A percentile compares a stretch with the other conserved stretches of the same genome.
These are phyloP conservation scores for Grammomys surdaster DNA, from an alignment of 2,113 vertebrate genomes.

Conservation along the genomic window DNA sequence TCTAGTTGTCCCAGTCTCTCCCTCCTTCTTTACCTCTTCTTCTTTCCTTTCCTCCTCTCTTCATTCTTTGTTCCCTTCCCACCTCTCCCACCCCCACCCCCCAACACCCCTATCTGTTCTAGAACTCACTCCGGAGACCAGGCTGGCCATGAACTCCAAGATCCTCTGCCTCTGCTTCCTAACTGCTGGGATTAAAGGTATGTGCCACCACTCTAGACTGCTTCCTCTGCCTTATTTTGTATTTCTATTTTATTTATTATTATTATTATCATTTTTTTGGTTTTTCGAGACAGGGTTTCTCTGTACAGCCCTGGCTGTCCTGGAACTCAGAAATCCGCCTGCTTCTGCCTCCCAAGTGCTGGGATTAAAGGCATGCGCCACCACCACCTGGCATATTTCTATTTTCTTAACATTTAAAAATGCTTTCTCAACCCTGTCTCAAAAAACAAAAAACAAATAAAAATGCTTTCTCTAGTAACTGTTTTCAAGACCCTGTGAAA, in stretches of 20 bases:
- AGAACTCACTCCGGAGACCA: background rate
- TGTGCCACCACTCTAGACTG: no score
- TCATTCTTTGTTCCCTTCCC: background rate
- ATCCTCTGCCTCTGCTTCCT: background rate
- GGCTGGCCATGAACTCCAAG: background rate
- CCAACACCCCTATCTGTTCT: no score
- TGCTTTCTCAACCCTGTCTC: background rate
- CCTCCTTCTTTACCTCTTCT: background rate
- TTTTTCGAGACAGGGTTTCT: no score
- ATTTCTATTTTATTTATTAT: no score
- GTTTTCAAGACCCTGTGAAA: background rate
- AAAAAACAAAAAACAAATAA: no score
- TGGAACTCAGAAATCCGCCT: no score
- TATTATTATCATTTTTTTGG: no score
- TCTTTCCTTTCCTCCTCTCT: background rate
- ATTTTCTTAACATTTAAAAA: background rate
- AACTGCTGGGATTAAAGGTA: background rate
- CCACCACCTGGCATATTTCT: no score
- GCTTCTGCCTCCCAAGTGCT: no score
- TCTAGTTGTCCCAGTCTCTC: background rate
- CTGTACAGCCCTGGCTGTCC: no score
- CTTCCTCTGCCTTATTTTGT: background rate
- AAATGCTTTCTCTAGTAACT: background rate
- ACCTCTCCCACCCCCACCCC: no score
- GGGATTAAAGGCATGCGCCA: no score